A percentile compares a stretch with the other conserved stretches of the same genome.
Evolutionary conservation across 2,888 invertebrate genomes (phyloP).

Genomic region (Dyspetes luteomarginatus): DNA sequence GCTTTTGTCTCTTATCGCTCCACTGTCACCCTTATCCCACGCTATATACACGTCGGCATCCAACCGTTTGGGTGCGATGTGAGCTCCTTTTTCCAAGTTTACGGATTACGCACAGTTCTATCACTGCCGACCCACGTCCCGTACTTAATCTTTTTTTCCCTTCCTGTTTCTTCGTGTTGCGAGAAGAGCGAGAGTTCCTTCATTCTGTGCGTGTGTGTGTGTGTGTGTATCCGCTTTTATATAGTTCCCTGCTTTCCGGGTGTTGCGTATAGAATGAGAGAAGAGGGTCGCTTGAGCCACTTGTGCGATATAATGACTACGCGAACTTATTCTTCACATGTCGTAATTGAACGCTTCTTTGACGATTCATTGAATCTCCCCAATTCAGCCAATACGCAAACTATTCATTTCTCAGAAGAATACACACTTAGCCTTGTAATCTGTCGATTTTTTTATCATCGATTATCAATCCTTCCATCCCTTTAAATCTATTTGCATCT

Average conservation of each 20-base stretch:
- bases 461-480: too few relatives aligned
- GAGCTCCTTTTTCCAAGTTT: slow-evolving; percentile 68
- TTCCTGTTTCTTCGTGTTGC: background rate
- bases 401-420: too few relatives aligned
- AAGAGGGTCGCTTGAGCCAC: background rate
- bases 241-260: slow-evolving; percentile 16
- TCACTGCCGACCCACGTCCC: slow-evolving; percentile 79
- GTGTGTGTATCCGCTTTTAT: too few relatives aligned
- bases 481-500: too few relatives aligned
- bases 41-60: slow-evolving; percentile 47
- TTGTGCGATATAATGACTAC: background rate
- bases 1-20: slow-evolving; percentile 79
- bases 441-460: too few relatives aligned
- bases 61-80: slow-evolving; percentile 1
- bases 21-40: slow-evolving; percentile 80
- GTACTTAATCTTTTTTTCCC: slow-evolving; percentile 79
- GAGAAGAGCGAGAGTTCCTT: background rate
- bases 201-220: background rate
- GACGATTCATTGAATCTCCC: slow-evolving; percentile 37
- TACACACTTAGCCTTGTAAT: too few relatives aligned
- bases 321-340: background rate
- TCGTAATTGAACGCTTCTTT: background rate
- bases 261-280: slow-evolving; percentile 25
- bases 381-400: too few relatives aligned
- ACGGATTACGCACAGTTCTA: slow-evolving; percentile 81